Evolutionary conservation across 2,888 invertebrate genomes (phyloP).

Genomic region (Drosophila cyrtoloma): DNA sequence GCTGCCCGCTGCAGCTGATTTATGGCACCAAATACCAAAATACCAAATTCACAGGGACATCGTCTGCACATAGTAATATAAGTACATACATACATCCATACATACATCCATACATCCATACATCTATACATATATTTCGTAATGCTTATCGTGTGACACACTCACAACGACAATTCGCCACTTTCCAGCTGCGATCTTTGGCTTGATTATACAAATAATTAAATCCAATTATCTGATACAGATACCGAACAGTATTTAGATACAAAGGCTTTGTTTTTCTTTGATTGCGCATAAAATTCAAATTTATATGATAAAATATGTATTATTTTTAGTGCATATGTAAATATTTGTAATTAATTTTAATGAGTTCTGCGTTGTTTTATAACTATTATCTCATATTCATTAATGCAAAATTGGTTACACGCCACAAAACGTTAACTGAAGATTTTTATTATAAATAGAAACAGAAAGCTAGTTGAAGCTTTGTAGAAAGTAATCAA

Average conservation of each 20-base stretch:
- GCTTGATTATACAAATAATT: background rate
- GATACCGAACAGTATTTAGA: background rate
- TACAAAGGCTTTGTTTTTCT: background rate
- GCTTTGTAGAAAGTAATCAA: background rate
- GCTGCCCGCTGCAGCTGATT: constrained; percentile 62
- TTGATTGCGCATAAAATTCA: background rate
- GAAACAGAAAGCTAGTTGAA: background rate
- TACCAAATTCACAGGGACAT: constrained; percentile 20
- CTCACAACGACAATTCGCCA: background rate
- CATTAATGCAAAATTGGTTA: background rate
- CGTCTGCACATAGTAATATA: constrained; percentile 13
- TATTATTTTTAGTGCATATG: background rate
- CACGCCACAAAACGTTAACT: too few relatives aligned
- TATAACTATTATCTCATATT: background rate
- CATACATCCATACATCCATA: background rate
- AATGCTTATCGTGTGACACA: background rate
- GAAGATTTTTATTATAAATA: background rate
- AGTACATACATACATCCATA: background rate
- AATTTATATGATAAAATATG: background rate
- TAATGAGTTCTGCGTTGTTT: background rate
- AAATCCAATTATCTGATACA: background rate
- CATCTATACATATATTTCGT: background rate
- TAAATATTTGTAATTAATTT: background rate
- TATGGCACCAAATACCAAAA: constrained; percentile 44
- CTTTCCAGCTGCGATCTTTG: background rate